Percentiles rank a stretch among this genome's conserved stretches.
These are phyloP conservation scores for Brachynemurus nebulosus DNA, from an alignment of 2,888 invertebrate genomes.

Conservation along the genomic window DNA sequence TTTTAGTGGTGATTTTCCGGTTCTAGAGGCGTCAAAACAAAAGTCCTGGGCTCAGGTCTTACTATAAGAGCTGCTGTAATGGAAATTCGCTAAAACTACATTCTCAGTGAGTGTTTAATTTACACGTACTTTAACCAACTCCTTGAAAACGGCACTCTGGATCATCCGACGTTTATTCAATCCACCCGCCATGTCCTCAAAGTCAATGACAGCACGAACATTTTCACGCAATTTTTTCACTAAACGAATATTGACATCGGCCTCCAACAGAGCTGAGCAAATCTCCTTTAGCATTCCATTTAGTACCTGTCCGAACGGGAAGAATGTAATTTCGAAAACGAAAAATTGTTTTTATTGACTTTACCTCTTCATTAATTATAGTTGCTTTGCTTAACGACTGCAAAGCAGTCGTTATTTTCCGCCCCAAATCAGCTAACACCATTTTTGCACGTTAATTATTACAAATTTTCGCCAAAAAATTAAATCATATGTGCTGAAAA, in stretches of 20 bases:
- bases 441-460: conserved; percentile 45
- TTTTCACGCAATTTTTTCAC: conserved; percentile 94
- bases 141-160: conserved; percentile 96
- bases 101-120: too few relatives aligned
- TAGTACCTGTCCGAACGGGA: neutral
- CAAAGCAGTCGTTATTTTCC: conserved; percentile 97
- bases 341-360: too few relatives aligned
- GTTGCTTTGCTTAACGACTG: conserved; percentile 96
- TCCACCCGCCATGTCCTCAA: conserved; percentile 98
- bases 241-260: conserved; percentile 90
- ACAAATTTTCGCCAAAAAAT: too few relatives aligned
- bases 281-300: conserved; percentile 99
- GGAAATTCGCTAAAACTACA: too few relatives aligned
- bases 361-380: conserved; percentile 95
- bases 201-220: conserved; percentile 94
- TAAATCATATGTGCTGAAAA: too few relatives aligned
- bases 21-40: too few relatives aligned
- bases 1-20: too few relatives aligned
- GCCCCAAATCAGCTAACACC: conserved; percentile 99
- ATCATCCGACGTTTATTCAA: conserved; percentile 97
- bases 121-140: conserved; percentile 73
- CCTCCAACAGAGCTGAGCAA: conserved; percentile 91
- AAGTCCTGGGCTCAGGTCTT: too few relatives aligned
- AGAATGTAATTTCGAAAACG: neutral
- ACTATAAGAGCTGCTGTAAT: too few relatives aligned